Evolutionary conservation across 2,797 vertebrate species (phyloP).

Genomic region (Delichon dasypus): DNA sequence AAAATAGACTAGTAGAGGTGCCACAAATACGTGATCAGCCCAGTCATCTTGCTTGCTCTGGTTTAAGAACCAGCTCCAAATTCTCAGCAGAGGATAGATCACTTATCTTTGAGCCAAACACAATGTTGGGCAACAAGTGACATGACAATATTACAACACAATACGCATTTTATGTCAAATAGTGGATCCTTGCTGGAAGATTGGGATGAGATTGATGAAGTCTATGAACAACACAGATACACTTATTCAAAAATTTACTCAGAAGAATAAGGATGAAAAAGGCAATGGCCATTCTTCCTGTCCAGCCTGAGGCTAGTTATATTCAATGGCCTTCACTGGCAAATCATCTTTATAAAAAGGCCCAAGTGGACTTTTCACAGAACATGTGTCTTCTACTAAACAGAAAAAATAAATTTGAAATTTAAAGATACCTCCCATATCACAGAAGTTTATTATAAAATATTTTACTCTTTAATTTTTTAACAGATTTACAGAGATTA

Average conservation of each 20-base stretch:
- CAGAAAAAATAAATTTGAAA: background rate
- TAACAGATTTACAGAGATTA: background rate
- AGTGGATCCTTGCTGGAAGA: background rate
- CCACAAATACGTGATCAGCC: background rate
- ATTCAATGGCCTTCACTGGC: background rate
- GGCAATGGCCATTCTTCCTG: background rate
- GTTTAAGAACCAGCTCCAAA: background rate
- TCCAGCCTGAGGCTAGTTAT: background rate
- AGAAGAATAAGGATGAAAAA: background rate
- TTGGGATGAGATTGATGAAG: background rate
- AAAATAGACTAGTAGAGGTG: background rate
- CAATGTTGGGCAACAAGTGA: background rate
- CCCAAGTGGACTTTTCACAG: background rate
- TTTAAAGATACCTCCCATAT: background rate
- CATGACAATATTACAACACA: background rate
- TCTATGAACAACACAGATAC: background rate
- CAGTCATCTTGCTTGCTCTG: background rate
- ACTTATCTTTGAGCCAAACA: background rate
- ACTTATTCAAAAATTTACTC: background rate
- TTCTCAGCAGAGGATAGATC: background rate
- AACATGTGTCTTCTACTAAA: background rate
- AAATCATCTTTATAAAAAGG: background rate
- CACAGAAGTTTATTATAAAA: background rate
- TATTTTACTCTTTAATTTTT: background rate
- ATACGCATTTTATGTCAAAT: background rate